phyloP scores from a whole-genome alignment of 1,140 invertebrate species.

The Calycopis cecrops region DNA sequence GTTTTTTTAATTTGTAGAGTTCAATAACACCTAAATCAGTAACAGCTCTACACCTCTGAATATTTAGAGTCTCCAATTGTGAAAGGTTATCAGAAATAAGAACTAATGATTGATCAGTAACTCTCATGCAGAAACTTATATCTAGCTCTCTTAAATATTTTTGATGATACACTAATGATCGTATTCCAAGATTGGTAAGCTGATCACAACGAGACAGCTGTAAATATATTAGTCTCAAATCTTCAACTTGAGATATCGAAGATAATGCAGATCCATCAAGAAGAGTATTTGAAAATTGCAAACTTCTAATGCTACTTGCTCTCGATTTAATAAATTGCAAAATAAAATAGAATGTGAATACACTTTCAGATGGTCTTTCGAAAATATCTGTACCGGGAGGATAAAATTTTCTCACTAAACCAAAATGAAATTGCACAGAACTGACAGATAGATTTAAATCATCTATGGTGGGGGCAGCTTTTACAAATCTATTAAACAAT shows the following conservation, averaged over 20 bases:
- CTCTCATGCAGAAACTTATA: constrained; percentile 77
- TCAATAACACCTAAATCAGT: constrained; percentile 77
- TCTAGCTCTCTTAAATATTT: constrained; percentile 77
- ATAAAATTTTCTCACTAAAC: constrained; percentile 80
- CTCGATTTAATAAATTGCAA: constrained; percentile 76
- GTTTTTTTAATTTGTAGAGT: constrained; percentile 72
- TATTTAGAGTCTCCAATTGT: constrained; percentile 74
- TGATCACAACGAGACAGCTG: constrained; percentile 80
- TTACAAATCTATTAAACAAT: constrained; percentile 79
- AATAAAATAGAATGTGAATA: constrained; percentile 82
- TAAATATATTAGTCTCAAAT: constrained; percentile 76
- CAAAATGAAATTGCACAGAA: constrained; percentile 81
- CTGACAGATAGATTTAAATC: constrained; percentile 79
- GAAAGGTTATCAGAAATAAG: constrained; percentile 76
- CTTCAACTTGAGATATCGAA: constrained; percentile 70
- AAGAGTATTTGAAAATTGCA: constrained; percentile 80
- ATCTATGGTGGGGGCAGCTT: constrained; percentile 77
- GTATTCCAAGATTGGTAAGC: constrained; percentile 77
- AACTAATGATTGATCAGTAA: constrained; percentile 78
- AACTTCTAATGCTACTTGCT: constrained; percentile 72
- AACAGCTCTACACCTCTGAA: constrained; percentile 77
- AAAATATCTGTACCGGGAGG: constrained; percentile 61
- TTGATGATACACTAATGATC: constrained; percentile 75
- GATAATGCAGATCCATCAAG: constrained; percentile 79
- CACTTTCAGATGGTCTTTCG: constrained; percentile 78